A percentile compares a stretch with the other conserved stretches of the same genome.
Evolutionary conservation across 2,113 vertebrate genomes (phyloP).

Genomic region (Tilapia sparmanii): DNA sequence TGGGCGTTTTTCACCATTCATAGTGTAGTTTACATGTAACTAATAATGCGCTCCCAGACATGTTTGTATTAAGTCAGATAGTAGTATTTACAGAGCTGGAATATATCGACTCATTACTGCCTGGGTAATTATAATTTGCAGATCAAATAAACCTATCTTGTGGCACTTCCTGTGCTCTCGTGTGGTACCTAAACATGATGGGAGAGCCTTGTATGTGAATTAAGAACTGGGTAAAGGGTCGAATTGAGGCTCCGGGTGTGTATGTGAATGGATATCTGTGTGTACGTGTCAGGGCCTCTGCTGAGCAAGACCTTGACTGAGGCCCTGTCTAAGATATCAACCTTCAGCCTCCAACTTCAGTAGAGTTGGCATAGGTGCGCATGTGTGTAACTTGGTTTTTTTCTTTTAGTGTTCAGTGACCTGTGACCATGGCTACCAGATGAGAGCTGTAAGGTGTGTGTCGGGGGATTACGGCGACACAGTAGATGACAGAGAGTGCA

Average conservation of each 20-base stretch:
- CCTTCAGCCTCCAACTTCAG: constrained; percentile 8
- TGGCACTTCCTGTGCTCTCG: constrained; percentile 43
- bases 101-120: constrained; percentile 22
- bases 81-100: constrained; percentile 45
- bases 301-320: constrained; percentile 16
- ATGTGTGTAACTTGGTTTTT: constrained; percentile 21
- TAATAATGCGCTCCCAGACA: not conserved
- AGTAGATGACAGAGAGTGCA: constrained; percentile 80
- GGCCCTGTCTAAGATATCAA: constrained; percentile 11
- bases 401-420: constrained; percentile 81
- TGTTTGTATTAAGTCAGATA: constrained; percentile 33
- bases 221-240: constrained; percentile 39
- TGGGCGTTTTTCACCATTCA: constrained; percentile 11
- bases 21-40: not conserved
- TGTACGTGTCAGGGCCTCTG: not conserved
- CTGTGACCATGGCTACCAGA: constrained; percentile 85
- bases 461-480: constrained; percentile 66
- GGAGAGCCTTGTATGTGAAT: not conserved
- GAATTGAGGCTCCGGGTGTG: not conserved
- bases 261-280: not conserved
- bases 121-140: constrained; percentile 55
- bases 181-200: not conserved
- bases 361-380: constrained; percentile 15
- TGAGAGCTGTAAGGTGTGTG: constrained; percentile 84
- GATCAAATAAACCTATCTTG: constrained; percentile 60